Conservation (phyloP, 2,797 vertebrate species). For the Lepilemur septentrionalis region DNA sequence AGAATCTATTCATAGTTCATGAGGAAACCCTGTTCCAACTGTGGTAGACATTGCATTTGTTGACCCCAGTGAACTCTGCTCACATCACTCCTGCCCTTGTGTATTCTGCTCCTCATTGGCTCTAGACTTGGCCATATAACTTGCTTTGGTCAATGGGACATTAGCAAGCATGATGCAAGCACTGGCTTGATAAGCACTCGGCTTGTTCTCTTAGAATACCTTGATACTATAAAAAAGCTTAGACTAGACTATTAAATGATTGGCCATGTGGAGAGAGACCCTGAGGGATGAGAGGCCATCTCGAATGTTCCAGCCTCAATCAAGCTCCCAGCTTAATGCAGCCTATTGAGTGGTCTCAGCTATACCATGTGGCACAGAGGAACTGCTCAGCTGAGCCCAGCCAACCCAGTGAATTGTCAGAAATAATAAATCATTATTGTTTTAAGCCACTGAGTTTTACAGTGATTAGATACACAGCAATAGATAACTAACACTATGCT, state of each 20-base stretch:
- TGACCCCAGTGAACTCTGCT: background rate
- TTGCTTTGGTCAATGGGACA: background rate
- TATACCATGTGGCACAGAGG: background rate
- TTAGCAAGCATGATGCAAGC: background rate
- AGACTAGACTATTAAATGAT: background rate
- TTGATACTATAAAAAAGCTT: background rate
- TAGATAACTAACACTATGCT: background rate
- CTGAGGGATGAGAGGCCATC: background rate
- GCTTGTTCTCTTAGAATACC: background rate
- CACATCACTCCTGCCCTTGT: background rate
- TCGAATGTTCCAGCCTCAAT: background rate
- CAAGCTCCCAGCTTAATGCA: background rate
- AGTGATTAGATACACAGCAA: background rate
- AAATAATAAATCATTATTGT: background rate
- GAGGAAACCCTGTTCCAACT: background rate
- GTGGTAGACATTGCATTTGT: background rate
- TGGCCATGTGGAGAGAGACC: background rate
- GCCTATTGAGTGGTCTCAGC: background rate
- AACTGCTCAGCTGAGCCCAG: background rate
- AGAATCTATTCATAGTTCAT: background rate
- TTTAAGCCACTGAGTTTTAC: background rate
- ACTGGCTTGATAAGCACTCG: background rate
- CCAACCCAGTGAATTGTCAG: background rate
- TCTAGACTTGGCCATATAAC: background rate
- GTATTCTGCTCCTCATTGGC: background rate